Conservation (phyloP, 2,888 invertebrate species). For the Melanophora roralis region DNA sequence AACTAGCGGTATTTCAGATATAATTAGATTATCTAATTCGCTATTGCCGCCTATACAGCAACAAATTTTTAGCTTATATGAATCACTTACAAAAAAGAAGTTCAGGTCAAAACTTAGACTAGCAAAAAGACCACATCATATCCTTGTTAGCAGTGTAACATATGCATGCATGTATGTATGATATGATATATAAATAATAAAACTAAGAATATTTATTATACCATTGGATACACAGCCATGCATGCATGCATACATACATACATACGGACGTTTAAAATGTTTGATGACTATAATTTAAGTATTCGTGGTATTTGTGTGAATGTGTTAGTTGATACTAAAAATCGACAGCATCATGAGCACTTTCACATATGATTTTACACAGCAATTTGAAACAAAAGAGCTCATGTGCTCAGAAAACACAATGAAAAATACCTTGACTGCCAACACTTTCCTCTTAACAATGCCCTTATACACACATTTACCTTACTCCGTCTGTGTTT, state of each 20-base stretch:
- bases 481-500: neutral
- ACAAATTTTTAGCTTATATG: neutral
- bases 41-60: neutral
- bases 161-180: no score
- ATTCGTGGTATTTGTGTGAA: neutral
- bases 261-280: no score
- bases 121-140: slow-evolving; percentile 2
- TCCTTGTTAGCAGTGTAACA: neutral
- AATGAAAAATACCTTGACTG: slow-evolving; percentile 49
- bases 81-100: neutral
- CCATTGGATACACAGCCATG: neutral
- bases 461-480: neutral
- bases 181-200: neutral
- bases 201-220: neutral
- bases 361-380: neutral
- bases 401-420: slow-evolving; percentile 37
- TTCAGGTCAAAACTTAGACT: neutral
- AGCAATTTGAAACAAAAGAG: slow-evolving; percentile 18
- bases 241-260: neutral
- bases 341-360: neutral
- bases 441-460: neutral
- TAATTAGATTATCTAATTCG: no score
- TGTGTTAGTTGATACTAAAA: neutral
- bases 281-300: slow-evolving; percentile 1
- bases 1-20: no score